Evolutionary conservation across 2,888 invertebrate genomes (phyloP).

Genomic region (Meliscaeva auricollis): DNA sequence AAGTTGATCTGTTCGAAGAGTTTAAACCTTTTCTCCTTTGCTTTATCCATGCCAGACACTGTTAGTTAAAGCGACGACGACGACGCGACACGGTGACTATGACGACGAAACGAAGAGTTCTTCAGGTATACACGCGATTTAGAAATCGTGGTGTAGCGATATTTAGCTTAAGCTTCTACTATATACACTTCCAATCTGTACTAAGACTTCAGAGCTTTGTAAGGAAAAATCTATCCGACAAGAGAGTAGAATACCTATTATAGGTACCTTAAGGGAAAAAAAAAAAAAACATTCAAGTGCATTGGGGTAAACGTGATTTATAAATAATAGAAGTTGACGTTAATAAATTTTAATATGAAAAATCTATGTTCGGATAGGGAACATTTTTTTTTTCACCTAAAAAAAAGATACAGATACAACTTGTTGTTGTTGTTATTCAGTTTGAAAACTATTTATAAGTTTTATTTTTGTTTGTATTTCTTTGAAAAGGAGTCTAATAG

Average conservation of each 20-base stretch:
- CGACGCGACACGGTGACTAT: constrained; percentile 10
- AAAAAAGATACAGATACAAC: constrained; percentile 23
- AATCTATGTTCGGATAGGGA: constrained; percentile 59
- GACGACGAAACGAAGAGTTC: background rate
- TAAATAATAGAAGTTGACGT: constrained; percentile 76
- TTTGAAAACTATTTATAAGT: background rate
- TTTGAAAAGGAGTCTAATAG: background rate
- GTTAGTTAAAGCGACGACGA: constrained; percentile 11
- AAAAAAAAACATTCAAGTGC: constrained; percentile 63
- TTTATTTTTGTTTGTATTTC: background rate
- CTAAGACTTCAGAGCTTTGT: background rate
- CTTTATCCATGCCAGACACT: background rate
- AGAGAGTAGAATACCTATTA: background rate
- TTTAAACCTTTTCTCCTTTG: constrained; percentile 1
- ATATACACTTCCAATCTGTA: background rate
- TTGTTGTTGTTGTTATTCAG: background rate
- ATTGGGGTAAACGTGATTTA: constrained; percentile 76
- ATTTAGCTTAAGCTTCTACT: constrained; percentile 38
- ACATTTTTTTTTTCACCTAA: background rate
- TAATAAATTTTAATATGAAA: constrained; percentile 76
- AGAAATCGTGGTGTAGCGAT: constrained; percentile 69
- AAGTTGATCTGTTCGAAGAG: constrained; percentile 4
- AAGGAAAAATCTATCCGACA: background rate
- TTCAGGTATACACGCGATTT: constrained; percentile 65
- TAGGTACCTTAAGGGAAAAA: background rate